phyloP scores from a whole-genome alignment of 2,797 vertebrate species.

The Poeciliopsis paucimaculata region DNA sequence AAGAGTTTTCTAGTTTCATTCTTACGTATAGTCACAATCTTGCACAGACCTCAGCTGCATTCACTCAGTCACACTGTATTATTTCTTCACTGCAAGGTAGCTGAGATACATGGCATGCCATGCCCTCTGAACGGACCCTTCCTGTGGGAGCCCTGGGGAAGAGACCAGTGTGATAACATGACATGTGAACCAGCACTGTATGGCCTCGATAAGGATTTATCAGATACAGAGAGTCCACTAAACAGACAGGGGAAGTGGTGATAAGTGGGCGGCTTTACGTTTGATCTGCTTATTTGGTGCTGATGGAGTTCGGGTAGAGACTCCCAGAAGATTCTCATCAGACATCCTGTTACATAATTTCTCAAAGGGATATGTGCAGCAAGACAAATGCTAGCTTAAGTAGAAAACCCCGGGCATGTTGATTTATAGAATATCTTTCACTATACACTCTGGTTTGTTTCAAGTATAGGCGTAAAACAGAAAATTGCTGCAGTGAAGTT shows the following conservation, averaged over 20 bases:
- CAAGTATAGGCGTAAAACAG: background rate
- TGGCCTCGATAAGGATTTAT: constrained; percentile 75
- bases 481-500: background rate
- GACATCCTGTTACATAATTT: constrained; percentile 69
- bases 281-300: constrained; percentile 76
- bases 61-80: constrained; percentile 26
- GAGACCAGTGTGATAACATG: constrained; percentile 74
- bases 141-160: constrained; percentile 79
- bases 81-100: constrained; percentile 33
- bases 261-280: constrained; percentile 68
- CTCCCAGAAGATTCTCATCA: constrained; percentile 66
- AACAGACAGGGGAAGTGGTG: constrained; percentile 79
- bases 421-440: constrained; percentile 3
- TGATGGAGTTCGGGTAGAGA: constrained; percentile 57
- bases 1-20: background rate
- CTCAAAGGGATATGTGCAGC: constrained; percentile 37
- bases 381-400: background rate
- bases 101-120: constrained; percentile 63
- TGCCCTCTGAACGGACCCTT: constrained; percentile 68
- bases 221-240: constrained; percentile 72
- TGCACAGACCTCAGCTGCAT: constrained; percentile 14
- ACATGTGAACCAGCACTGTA: constrained; percentile 78
- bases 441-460: constrained; percentile 13
- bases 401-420: background rate
- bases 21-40: background rate